Evolutionary conservation across 2,113 vertebrate genomes (phyloP), one percentile per base, ranked within the genome.

Genomic region (Bucco capensis): DNA sequence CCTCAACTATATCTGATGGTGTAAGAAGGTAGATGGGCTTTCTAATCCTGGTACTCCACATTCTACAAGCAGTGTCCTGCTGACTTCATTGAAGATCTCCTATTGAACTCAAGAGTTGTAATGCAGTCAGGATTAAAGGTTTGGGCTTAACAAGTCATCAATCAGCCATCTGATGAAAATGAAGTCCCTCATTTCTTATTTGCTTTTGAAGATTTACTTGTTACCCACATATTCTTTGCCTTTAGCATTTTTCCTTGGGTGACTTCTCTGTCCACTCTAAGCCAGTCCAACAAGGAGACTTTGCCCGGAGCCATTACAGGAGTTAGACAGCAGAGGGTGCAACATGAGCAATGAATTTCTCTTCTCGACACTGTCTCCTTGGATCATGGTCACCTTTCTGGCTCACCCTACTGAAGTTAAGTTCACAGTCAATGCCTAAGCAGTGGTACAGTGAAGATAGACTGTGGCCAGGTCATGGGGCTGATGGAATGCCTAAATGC

Each of bases 321-420:
- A 88, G 18, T 72, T 22, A 66, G 77, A 85, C 97, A 97, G 97
- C 84, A 98, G 97, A 97, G 98, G 97, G 97, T 93, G 94, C 94
- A 97, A 80, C 60, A 84, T 83, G 97, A 97, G 86, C 96, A 95
- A 88, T 66, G 72, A 93, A 87, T 90, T 76, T 51, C 4, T 46
- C n/a, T 65, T 65, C 42, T 42, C 30, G 24, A 9, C 4, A 0
- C 33, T 30, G 24, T 27, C 27, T 72, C 17, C 14, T 91, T 21
- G 24, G 21, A 23, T 80, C 69, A 42, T 22, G 46, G 57, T 84
- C 64, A 42, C 46, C 38, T 94, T 83, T 65, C 53, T 84, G 30
- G 42, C 13, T 44, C 38, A 47, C 22, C 7, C 30, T n/a, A 18
- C 33, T 28, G 21, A 62, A 76, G 33, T 13, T n/a, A 40, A 73